Evolutionary conservation across 2,113 vertebrate genomes (phyloP), one percentile per base, ranked within the genome.

Genomic region (Paramisgurnus dabryanus): DNA sequence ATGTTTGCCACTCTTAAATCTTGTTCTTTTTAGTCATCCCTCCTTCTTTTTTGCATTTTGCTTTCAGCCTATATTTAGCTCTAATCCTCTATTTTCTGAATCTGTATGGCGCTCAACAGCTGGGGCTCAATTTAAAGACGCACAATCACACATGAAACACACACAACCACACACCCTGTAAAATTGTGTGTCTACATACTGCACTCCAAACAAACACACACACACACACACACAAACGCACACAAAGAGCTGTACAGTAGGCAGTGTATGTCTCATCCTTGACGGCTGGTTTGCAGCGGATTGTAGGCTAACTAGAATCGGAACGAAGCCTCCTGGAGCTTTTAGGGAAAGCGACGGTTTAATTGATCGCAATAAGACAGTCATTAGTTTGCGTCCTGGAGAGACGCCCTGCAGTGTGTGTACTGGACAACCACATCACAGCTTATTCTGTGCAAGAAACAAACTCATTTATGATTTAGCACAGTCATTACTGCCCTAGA

Each of bases 91-190:
- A 86, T 88, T 89, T 87, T 57, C 82, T 80, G 78, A 89, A 92
- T 91, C 90, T 90, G 89, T 78, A 83, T 82, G 82, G 69, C 85
- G 76, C 82, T 89, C 84, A 90, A 89, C 90, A 92, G 89, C 92
- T 92, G 91, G 87, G 68, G 85, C 85, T 77, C 81, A 7, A 84
- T 83, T 65, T 84, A 83, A 80, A 84, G 84, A 86, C 57, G 39
- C 71, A 82, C 66, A 84, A 80, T 76, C 82, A 34, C 41, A 61
- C 6, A 70, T 75, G 74, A 60, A 69, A 79, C 49, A 82, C 47
- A 76, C 27, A 78, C 84, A 78, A 65, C 69, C 41, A 75, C 39
- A 67, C 18, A 79, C 64, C 27, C 53, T 47, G 41, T 17, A 61
- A 74, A 63, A 74, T 74, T 15, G 6, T 69, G 68, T 18, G 17